Evolutionary conservation across 2,888 invertebrate genomes (phyloP), one percentile per base, ranked within the genome.

Genomic region (Drosophila recens): DNA sequence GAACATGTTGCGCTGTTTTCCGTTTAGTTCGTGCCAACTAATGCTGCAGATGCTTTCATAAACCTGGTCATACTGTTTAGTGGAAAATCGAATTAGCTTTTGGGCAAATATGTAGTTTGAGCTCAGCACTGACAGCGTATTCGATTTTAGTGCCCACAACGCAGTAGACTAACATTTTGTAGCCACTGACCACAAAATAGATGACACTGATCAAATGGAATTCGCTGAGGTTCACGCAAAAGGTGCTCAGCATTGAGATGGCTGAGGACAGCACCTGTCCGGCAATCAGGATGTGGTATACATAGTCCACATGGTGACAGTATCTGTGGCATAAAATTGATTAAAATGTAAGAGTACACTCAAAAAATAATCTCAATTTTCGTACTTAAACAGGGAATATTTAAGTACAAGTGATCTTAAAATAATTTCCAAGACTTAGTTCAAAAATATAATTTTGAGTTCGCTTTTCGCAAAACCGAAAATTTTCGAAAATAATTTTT

Each of bases 131-230:
- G 8, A 83, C 82, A 30, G 73, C 76, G 34, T 66, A 76, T 38
- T 83, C 88, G 11, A 85, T 49, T 42, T 76, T 73, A 2, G 86
- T 82, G 48, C 88, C 82, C 46, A 83, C 30, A 43, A 87, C 6
- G 42, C 82, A 83, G 13, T 82, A 83, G 36, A 85, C 71, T 0
- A 67, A 11, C 82, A 83, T 79, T 36, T 59, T 69, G 54, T 83
- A 87, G 38, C 58, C 64, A n/a, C 80, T 64, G n/a, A 85, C 36
- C 15, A 82, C 3, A 9, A 82, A 63, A 15, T 27, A 82, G 3
- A 79, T 57, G 6, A 65, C 62, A 11, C 73, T 67, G 2, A 80
- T 66, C 6, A 67, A 27, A 51, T 83, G 69, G 15, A 83, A 87
- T 0, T 56, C 69, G 9, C 9, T 62, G 5, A 83, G 57, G 4